These are phyloP conservation scores for Tragelaphus imberbis DNA, from an alignment of 2,113 vertebrate species.

Conservation along the genomic window DNA sequence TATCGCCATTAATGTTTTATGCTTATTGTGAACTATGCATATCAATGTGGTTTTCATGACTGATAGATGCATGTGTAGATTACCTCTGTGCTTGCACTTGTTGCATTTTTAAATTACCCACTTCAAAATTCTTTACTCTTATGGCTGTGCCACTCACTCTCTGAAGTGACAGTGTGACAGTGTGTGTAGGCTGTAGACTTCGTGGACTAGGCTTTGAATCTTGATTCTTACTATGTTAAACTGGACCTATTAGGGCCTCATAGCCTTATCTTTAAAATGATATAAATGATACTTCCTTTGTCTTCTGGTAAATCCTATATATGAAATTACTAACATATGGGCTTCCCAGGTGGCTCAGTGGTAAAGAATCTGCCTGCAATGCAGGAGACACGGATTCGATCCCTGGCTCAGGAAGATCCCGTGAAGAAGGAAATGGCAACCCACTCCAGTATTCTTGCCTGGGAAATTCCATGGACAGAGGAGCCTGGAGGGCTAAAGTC, in stretches of 20 bases:
- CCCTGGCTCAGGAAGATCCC: background rate
- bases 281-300: background rate
- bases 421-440: background rate
- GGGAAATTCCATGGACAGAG: background rate
- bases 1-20: background rate
- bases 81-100: background rate
- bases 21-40: background rate
- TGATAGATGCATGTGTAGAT: background rate
- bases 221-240: background rate
- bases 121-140: background rate
- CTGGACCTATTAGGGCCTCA: background rate
- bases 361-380: background rate
- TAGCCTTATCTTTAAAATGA: background rate
- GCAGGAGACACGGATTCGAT: background rate
- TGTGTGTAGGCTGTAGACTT: background rate
- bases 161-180: background rate
- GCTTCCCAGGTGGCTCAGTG: background rate
- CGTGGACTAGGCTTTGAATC: background rate
- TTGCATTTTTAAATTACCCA: background rate
- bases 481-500: background rate
- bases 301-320: background rate
- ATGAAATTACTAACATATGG: background rate
- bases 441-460: background rate
- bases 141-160: too few relatives aligned
- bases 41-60: background rate